Evolutionary conservation across 2,888 invertebrate genomes (phyloP), one percentile per base, ranked within the genome.

Genomic region (Thymelicus acteon): DNA sequence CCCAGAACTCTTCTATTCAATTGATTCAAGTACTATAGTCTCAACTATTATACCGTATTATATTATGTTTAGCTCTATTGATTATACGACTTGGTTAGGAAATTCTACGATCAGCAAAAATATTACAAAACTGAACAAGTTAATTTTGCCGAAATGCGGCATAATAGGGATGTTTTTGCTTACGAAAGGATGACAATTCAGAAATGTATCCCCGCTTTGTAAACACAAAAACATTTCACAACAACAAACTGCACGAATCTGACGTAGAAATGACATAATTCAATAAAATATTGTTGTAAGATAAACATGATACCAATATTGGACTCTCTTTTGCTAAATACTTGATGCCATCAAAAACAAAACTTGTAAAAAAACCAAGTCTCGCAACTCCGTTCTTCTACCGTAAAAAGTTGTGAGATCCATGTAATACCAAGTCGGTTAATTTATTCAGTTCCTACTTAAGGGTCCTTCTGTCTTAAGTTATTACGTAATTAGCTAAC

Each of bases 1-100:
- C 3, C 31, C 31, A 31, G 4, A 19, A 31, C 5, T 31, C 1
- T 31, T 31, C 1, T 5, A 31, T 31, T 31, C 31, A 31, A 31
- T 31, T 3, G 5, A 31, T 54, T 54, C 37, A 49, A 15, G 31
- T 39, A 37, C 47, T 44, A 40, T 58, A n/a, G 58, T 48, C 47
- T 39, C 60, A 60, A 67, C 37, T 60, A 67, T 15, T 37, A 24
- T 48, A 15, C 24, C 31, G 5, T 24, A 58, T 60, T 48, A 2
- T 37, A 37, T 15, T 48, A 47, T 48, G 19, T 61, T 68, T 24
- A 12, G 13, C 37, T 19, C 19, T 61, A 67, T 61, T 61, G 67
- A 67, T 67, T 62, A 47, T 40, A 13, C 40, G 47, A 47, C 13
- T 37, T 13, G 47, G 10, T 5, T 44, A 44, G 44, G 10, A 12